Evolutionary conservation across 1,140 invertebrate genomes (phyloP).

Genomic region (Zaprionus camerounensis): DNA sequence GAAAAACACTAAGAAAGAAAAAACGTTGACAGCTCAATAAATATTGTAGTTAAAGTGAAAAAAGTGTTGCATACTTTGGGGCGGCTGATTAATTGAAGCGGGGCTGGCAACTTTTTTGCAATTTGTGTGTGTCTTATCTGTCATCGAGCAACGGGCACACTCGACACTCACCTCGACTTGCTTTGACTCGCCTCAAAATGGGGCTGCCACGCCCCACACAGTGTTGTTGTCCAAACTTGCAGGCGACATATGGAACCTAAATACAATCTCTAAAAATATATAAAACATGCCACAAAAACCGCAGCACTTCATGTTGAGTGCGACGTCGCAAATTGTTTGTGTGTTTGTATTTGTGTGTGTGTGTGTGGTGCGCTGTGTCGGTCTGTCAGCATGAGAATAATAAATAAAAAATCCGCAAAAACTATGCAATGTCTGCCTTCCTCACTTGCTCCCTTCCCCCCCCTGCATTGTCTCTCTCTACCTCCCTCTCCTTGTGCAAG

Average conservation of each 20-base stretch:
- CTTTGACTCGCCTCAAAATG: slow-evolving; percentile 2
- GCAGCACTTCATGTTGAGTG: slow-evolving; percentile 76
- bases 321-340: slow-evolving; percentile 59
- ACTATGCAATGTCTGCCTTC: slow-evolving; percentile 33
- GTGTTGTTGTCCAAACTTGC: slow-evolving; percentile 25
- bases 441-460: neutral
- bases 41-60: slow-evolving; percentile 8
- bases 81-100: slow-evolving; percentile 25
- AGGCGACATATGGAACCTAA: slow-evolving; percentile 40
- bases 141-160: slow-evolving; percentile 47
- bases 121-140: slow-evolving; percentile 66
- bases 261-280: slow-evolving; percentile 76
- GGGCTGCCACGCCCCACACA: slow-evolving; percentile 7
- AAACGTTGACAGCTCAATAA: slow-evolving; percentile 2
- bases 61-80: slow-evolving; percentile 61
- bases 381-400: slow-evolving; percentile 55
- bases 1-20: slow-evolving; percentile 39
- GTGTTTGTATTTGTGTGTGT: neutral
- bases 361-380: neutral
- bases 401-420: slow-evolving; percentile 78
- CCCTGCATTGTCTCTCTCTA: neutral
- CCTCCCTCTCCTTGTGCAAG: slow-evolving; percentile 22
- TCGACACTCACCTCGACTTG: slow-evolving; percentile 20
- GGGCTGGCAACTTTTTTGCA: slow-evolving; percentile 12
- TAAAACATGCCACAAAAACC: slow-evolving; percentile 73